A percentile compares a stretch with the other conserved stretches of the same genome.
These are phyloP conservation scores for Tiliacea aurago DNA, from an alignment of 2,888 invertebrate species.

Conservation along the genomic window DNA sequence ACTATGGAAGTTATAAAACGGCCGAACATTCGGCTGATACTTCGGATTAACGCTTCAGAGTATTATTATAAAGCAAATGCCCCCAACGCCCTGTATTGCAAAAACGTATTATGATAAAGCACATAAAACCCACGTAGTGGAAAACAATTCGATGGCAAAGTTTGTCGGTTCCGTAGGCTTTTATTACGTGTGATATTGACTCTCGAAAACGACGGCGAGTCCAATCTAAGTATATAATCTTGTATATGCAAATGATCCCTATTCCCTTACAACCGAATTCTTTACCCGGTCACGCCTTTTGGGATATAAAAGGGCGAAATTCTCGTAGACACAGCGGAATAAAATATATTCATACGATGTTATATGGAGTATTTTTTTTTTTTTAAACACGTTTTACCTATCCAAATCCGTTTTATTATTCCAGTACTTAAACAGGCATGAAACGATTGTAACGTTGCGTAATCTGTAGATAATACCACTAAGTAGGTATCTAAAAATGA, in stretches of 20 bases:
- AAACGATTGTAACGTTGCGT: constrained; percentile 71
- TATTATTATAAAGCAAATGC: too few species aligned
- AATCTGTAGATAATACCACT: constrained; percentile 71
- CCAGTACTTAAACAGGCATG: constrained; percentile 66
- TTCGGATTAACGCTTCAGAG: too few species aligned
- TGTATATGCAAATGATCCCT: constrained; percentile 86
- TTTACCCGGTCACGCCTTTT: constrained; percentile 83
- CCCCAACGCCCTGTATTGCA: constrained; percentile 65
- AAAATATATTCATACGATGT: constrained; percentile 82
- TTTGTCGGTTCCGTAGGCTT: constrained; percentile 80
- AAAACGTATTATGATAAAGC: constrained; percentile 72
- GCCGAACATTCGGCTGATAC: too few species aligned
- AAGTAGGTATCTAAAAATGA: constrained; percentile 72
- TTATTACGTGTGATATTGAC: constrained; percentile 86
- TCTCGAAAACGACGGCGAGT: constrained; percentile 76
- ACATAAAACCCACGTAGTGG: constrained; percentile 75
- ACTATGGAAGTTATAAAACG: too few species aligned
- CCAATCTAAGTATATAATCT: constrained; percentile 85
- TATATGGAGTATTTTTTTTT: constrained; percentile 70
- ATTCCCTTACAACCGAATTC: constrained; percentile 83
- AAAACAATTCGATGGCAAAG: constrained; percentile 83
- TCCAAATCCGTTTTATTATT: constrained; percentile 72
- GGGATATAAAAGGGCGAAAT: constrained; percentile 81
- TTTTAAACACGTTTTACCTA: constrained; percentile 74
- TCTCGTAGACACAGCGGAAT: constrained; percentile 80